Conservation (phyloP, 2,797 vertebrate species). For the Danio choprae region DNA sequence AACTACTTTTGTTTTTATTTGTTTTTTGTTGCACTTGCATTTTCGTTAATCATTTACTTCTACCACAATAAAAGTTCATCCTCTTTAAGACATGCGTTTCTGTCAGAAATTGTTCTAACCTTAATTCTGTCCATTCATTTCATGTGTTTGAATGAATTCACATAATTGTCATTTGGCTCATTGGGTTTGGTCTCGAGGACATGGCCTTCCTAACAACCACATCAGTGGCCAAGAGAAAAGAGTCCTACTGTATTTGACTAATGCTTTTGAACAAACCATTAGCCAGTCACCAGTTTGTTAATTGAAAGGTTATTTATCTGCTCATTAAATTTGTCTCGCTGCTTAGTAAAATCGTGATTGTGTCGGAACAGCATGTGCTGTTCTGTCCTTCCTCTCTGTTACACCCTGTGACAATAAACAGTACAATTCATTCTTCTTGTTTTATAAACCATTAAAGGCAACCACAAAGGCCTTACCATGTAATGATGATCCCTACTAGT, state of each 20-base stretch:
- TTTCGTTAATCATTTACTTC: too few species aligned
- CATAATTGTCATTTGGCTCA: not conserved
- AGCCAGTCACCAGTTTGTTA: slow-evolving; percentile 1
- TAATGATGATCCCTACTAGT: slow-evolving; percentile 13
- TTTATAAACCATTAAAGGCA: slow-evolving; percentile 23
- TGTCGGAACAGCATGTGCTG: slow-evolving; percentile 33
- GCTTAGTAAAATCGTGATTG: slow-evolving; percentile 7
- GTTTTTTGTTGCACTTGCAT: too few species aligned
- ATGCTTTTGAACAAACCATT: not conserved
- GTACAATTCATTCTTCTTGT: not conserved
- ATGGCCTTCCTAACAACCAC: not conserved
- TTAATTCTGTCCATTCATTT: not conserved
- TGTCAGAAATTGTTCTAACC: not conserved
- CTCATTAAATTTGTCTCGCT: not conserved
- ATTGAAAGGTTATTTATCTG: slow-evolving; percentile 15
- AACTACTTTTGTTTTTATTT: too few species aligned
- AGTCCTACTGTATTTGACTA: not conserved
- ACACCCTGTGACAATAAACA: slow-evolving; percentile 45
- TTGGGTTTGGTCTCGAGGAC: not conserved
- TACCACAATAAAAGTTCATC: too few species aligned
- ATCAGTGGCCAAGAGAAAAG: not conserved
- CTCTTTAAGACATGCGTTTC: not conserved
- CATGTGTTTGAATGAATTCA: not conserved
- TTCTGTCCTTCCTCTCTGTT: slow-evolving; percentile 50
- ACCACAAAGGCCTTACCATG: slow-evolving; percentile 7